Base-by-base conservation (phyloP, 2,888 invertebrate species). In the Pandemis heparana region DNA sequence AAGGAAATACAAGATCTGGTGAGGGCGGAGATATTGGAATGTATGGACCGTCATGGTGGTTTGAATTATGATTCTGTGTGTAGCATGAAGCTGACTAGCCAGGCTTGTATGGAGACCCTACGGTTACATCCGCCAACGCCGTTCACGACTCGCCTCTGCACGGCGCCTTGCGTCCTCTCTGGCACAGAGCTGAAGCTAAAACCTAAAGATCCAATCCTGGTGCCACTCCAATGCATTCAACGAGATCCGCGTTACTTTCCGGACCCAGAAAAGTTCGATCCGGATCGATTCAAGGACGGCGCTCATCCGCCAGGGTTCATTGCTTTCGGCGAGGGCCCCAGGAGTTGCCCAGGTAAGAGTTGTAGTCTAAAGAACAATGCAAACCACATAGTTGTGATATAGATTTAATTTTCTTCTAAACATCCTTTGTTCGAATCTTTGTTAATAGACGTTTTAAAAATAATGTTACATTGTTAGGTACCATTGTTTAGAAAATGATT, bases 41-140 rank as follows among this genome's bases (percentile, higher is more conserved):
- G 90, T 76, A 75, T 90, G 74, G 82, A 85, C 61, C 81, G 83
- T 41, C 79, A 88, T 71, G 85, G 84, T 39, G 91, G 87, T 5
- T 78, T 94, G 70, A 92, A 87, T 74, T 94, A 93, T 77, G 94
- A 94, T 38, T 87, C 92, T 10, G 90, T 91, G 38, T 81, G 81
- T 70, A 85, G 88, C 9, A 94, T 94, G 94, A 88, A 86, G 41
- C 80, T 89, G 69, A 87, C 87, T 6, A 83, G 82, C 14, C 90
- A 89, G 75, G 85, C 85, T 1, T 86, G 90, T 32, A 77, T 89
- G 53, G 94, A 94, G 79, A 91, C 94, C 1, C 76, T 94, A 48
- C 85, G 94, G 38, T 63, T 94, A 81, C 93, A 94, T 77, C 94
- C 94, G 1, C 90, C 94, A 8, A 91, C 92, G 39, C 94, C 94